These are phyloP conservation scores for Oasisia sp. DNA, from an alignment of 2,888 invertebrate species.

Conservation along the genomic window DNA sequence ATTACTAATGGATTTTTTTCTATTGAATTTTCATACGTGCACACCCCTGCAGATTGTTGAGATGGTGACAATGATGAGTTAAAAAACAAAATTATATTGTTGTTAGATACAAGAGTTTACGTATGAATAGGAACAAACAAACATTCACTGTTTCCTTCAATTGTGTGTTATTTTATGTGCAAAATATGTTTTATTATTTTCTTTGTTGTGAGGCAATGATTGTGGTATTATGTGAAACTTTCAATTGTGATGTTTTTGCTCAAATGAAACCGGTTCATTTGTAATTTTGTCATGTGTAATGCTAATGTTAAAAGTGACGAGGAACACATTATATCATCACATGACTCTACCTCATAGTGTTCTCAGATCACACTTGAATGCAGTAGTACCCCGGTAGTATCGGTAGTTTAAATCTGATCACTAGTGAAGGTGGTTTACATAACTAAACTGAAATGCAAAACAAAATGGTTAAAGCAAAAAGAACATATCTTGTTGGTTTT, in stretches of 20 bases:
- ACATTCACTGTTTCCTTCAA: background rate
- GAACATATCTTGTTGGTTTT: background rate
- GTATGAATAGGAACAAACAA: background rate
- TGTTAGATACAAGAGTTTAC: constrained; percentile 8
- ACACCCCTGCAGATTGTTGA: background rate
- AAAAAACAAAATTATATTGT: background rate
- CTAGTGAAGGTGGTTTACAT: background rate
- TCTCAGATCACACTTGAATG: background rate
- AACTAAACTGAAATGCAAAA: background rate
- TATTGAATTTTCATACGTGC: too few relatives aligned
- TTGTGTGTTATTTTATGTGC: background rate
- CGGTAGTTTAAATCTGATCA: background rate
- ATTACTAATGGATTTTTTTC: too few relatives aligned
- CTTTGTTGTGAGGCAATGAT: background rate
- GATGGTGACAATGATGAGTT: background rate
- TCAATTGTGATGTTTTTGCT: background rate
- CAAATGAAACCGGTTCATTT: background rate
- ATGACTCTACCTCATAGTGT: background rate
- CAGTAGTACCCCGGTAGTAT: background rate
- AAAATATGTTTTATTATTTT: background rate
- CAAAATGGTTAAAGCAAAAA: background rate
- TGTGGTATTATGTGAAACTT: background rate
- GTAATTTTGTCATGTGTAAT: background rate
- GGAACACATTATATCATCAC: background rate
- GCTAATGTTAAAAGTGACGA: background rate